These are phyloP conservation scores for Rhimphoctona megacephalus DNA, from an alignment of 2,888 invertebrate genomes.

Conservation along the genomic window DNA sequence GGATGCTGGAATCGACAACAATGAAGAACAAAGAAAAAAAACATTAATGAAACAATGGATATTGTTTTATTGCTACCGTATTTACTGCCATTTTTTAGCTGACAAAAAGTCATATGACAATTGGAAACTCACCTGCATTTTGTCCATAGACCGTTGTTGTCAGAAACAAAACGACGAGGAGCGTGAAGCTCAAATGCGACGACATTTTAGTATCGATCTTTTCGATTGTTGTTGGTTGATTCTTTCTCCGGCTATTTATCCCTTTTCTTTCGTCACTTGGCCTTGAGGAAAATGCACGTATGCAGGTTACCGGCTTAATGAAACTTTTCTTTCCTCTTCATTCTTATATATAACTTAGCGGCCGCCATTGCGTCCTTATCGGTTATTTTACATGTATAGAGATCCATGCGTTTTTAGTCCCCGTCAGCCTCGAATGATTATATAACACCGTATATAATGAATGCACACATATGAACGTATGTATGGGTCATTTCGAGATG, in stretches of 20 bases:
- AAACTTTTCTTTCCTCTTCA: slow-evolving; percentile 54
- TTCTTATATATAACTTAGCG: slow-evolving; percentile 64
- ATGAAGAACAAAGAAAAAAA: background rate
- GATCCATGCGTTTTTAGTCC: background rate
- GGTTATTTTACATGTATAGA: slow-evolving; percentile 1
- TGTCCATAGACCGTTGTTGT: slow-evolving; percentile 35
- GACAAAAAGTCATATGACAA: background rate
- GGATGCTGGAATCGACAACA: background rate
- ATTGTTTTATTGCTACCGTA: background rate
- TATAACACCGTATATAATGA: background rate
- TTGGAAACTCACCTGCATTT: slow-evolving; percentile 27
- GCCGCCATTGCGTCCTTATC: slow-evolving; percentile 47
- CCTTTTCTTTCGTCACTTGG: slow-evolving; percentile 23
- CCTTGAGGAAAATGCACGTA: slow-evolving; percentile 54
- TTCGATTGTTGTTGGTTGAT: background rate
- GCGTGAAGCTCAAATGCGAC: slow-evolving; percentile 41
- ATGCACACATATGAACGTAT: background rate
- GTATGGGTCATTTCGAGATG: background rate
- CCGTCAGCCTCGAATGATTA: slow-evolving; percentile 30
- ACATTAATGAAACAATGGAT: background rate
- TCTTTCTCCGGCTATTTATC: background rate
- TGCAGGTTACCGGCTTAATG: slow-evolving; percentile 57
- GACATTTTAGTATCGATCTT: slow-evolving; percentile 37
- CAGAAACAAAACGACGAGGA: slow-evolving; percentile 35
- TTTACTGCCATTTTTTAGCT: background rate